Conservation (phyloP, 2,113 vertebrate species). For the Prunella fulvescens region DNA sequence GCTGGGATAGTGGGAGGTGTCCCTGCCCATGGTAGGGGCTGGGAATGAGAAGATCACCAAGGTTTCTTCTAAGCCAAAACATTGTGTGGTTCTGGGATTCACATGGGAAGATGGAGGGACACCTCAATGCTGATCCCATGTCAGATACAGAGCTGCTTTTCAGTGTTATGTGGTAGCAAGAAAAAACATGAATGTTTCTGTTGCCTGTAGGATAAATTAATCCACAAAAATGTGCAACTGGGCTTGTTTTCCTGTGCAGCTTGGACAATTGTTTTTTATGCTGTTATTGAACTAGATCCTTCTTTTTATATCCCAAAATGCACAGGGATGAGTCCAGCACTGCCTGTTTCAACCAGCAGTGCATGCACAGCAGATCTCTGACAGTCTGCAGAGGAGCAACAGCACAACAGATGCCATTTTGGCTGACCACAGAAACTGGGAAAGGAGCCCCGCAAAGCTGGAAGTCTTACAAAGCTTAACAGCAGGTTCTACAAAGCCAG, state of each 20-base stretch:
- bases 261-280: not conserved
- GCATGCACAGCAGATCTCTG: not conserved
- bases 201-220: not conserved
- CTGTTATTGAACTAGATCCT: not conserved
- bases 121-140: rapidly evolving
- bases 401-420: not conserved
- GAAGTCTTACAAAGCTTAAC: not conserved
- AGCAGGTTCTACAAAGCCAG: not conserved
- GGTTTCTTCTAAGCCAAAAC: not conserved
- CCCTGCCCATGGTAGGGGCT: not conserved
- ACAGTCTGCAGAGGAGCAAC: not conserved
- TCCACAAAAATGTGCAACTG: not conserved
- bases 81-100: not conserved
- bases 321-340: not conserved
- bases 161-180: rapidly evolving
- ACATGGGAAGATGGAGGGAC: not conserved
- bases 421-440: not conserved
- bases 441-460: not conserved
- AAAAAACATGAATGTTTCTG: not conserved
- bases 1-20: not conserved
- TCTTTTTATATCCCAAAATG: not conserved
- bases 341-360: not conserved
- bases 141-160: not conserved
- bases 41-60: not conserved
- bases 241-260: not conserved